Evolutionary conservation across 2,797 vertebrate genomes (phyloP).

Genomic region (Hoplostethus atlanticus): DNA sequence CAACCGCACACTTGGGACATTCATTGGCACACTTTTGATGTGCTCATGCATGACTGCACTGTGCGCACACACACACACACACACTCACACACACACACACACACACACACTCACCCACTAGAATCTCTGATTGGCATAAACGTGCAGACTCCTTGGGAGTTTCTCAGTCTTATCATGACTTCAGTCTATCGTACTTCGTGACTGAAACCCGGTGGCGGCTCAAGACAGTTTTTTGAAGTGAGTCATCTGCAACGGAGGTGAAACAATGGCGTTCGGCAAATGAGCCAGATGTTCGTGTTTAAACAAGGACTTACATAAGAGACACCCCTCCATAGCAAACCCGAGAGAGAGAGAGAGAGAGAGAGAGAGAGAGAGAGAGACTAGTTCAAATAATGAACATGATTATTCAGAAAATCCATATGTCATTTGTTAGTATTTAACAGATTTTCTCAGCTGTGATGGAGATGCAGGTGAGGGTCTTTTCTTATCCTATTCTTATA

Average conservation of each 20-base stretch:
- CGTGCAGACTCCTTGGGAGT: conserved; percentile 50
- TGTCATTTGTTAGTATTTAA: no score
- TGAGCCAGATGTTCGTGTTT: conserved; percentile 63
- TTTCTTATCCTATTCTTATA: no score
- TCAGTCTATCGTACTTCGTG: conserved; percentile 49
- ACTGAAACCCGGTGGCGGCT: conserved; percentile 37
- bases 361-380: background rate
- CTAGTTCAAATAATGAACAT: background rate
- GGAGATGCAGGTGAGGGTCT: no score
- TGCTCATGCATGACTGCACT: background rate
- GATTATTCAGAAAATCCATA: no score
- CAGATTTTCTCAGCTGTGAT: no score
- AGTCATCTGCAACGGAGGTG: conserved; percentile 39
- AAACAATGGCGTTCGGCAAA: conserved; percentile 50
- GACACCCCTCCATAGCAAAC: conserved; percentile 17
- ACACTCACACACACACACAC: background rate
- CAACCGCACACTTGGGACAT: no score
- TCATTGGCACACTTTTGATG: background rate
- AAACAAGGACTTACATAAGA: conserved; percentile 52
- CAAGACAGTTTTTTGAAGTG: conserved; percentile 26
- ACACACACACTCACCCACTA: background rate
- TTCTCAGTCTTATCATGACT: conserved; percentile 57
- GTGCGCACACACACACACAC: background rate
- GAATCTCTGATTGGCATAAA: conserved; percentile 38
- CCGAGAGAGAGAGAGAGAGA: background rate